Base-by-base conservation (phyloP, 1,140 invertebrate genomes). In the Octopus sinensis region DNA sequence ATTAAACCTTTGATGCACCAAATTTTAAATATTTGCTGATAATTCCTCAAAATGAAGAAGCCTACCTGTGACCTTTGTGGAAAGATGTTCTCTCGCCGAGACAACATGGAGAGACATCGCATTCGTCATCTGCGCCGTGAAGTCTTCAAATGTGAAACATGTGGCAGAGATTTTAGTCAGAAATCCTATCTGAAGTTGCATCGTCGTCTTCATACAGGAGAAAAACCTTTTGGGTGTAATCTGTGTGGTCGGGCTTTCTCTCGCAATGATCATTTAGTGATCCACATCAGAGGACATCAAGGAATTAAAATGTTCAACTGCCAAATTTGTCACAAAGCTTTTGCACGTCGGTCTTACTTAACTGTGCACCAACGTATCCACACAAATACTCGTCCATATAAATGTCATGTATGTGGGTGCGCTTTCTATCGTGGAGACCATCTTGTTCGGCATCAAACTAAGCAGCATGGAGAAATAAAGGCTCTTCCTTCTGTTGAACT, bases 281-380 rank as follows among this genome's bases (percentile, higher is more conserved):
- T 77, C 30, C 76, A 85, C 53, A 23, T 51, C 4, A 13, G 78
- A 10, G 54, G 82, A 17, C 86, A 88, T 79, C 86, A 84, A 17
- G 86, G 84, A 43, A 85, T 85, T 73, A 83, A 84, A 56, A 86
- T 86, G 1, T 88, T 86, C 82, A 82, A 79, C 30, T 98, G 97
- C 91, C 96, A 98, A 92, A 97, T 98, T 90, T 98, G 97, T 92
- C 96, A 97, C 91, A 94, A 96, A 89, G 97, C 98, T 92, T 99
- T 99, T 92, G 99, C 97, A 54, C 97, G 99, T 92, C 93, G 76
- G 6, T 73, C 68, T 9, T 73, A 73, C 13, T 23, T 73, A 23
- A 73, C 68, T 17, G 68, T 73, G 13, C 68, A 73, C 68, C 68
- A 73, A 23, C 68, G 68, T 73, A 73, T 73, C 68, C 68, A 73